Conservation (phyloP, 92 coral and sea anemone genomes). For the Bergia sp. region DNA sequence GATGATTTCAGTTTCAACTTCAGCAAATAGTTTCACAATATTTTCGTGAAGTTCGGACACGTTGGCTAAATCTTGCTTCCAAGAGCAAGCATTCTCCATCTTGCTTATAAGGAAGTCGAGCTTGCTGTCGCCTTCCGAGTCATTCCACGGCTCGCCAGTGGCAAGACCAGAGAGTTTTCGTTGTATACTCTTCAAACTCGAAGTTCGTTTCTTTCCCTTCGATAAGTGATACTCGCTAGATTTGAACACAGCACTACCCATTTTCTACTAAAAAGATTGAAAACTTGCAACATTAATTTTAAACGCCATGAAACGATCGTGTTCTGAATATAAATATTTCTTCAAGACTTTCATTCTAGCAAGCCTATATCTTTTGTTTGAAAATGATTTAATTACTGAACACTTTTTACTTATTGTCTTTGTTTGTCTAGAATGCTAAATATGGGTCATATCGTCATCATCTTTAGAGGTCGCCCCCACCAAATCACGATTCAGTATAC, state of each 20-base stretch:
- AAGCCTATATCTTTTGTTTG: not conserved
- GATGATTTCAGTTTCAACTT: conserved; percentile 21
- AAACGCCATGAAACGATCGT: not conserved
- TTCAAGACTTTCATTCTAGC: not conserved
- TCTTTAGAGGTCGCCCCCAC: not conserved
- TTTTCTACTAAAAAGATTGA: not conserved
- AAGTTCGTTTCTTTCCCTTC: conserved; percentile 9
- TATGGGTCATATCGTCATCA: no score
- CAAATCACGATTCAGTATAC: not conserved
- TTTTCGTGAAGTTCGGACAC: conserved; percentile 22
- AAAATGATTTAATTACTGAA: not conserved
- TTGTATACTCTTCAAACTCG: not conserved
- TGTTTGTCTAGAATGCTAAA: not conserved
- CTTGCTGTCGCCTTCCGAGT: not conserved
- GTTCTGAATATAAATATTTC: not conserved
- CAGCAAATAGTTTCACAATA: conserved; percentile 14
- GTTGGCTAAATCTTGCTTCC: conserved; percentile 11
- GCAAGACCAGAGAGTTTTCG: conserved; percentile 17
- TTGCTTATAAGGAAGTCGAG: conserved; percentile 2
- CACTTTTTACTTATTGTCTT: not conserved
- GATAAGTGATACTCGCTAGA: not conserved
- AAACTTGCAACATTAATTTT: not conserved
- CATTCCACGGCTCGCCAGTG: not conserved
- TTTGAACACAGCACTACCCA: conserved; percentile 3
- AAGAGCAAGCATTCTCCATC: conserved; percentile 19